phyloP scores from a whole-genome alignment of 1,140 invertebrate genomes.

The Brachionus rubens region DNA sequence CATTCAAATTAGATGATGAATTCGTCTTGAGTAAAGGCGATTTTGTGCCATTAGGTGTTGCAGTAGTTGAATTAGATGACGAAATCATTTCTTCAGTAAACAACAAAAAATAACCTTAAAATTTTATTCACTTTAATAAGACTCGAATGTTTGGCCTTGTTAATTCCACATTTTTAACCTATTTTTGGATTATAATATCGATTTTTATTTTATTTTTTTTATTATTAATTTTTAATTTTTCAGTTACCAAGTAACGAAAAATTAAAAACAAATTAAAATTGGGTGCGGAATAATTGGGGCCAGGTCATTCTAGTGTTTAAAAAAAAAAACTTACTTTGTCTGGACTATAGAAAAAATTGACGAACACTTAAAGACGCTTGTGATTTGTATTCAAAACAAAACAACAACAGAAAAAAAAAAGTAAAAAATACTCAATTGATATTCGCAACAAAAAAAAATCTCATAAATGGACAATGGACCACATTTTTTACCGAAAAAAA shows the following conservation, averaged over 20 bases:
- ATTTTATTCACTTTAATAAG: too few species aligned
- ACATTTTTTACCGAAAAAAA: conserved; percentile 39
- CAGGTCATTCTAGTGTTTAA: background rate
- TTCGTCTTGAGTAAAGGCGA: conserved; percentile 24
- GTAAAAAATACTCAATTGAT: background rate
- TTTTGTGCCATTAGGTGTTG: background rate
- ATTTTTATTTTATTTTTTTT: conserved; percentile 23
- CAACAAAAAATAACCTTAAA: too few species aligned
- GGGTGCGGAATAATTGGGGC: conserved; percentile 13
- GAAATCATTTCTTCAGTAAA: conserved; percentile 36
- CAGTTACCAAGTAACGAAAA: conserved; percentile 6
- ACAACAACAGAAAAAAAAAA: background rate
- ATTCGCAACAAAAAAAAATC: background rate
- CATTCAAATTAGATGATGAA: background rate
- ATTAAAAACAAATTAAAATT: background rate
- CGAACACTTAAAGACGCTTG: too few species aligned
- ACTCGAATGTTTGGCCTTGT: background rate
- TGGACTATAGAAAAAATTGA: too few species aligned
- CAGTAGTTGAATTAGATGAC: conserved; percentile 32
- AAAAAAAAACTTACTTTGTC: background rate
- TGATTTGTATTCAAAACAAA: background rate
- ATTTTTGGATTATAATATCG: conserved; percentile 36
- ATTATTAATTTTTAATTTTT: background rate
- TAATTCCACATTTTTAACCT: conserved; percentile 35
- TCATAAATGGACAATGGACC: conserved; percentile 35